Base-by-base conservation (phyloP, 2,888 invertebrate species). In the Bombylius major region DNA sequence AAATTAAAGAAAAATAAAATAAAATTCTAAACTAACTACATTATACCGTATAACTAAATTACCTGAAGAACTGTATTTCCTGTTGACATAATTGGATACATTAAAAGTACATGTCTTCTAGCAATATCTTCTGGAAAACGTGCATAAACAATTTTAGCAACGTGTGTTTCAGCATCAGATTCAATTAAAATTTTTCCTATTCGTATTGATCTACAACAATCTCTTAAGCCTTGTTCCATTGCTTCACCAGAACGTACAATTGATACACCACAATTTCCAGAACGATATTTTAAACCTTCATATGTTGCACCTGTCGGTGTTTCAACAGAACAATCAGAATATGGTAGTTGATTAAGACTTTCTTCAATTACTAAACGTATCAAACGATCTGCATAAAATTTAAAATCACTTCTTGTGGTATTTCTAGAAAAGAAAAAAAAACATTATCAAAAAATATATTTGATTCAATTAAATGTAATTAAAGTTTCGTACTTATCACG, bases 61-160 rank as follows among this genome's bases (percentile, higher is more conserved):
- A 79, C 81, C 76, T 86, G 84, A 65, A 84, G 86, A 7, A 98
- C 95, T 50, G 98, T 98, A 70, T 96, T 97, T 3, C 99, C 98
- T 0, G 96, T 95, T 60, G 95, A 94, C 93, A 99, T 95, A 56
- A 98, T 98, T 11, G 98, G 98, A 75, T 99, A 99, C 92, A 99
- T 95, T 5, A 99, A 80, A 49, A 99, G 78, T 47, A 98, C 94
- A 67, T 86, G 85, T 64, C 98, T 79, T 54, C 84, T 80, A 0
- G 88, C 81, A 61, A 99, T 94, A 70, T 98, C 98, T 62, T 95
- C 94, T 0, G 98, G 97, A 70, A 99, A 94, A 70, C 98, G 88
- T 6, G 98, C 92, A 71, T 99, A 99, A 4, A 98, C 94, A 1
- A 99, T 96, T 69, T 86, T 86, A 0, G 98, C 97, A 70, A 93